Percentiles rank a stretch among this genome's conserved stretches.
Conservation (phyloP, 1,140 invertebrate species). For the Zaprionus tsacasi region DNA sequence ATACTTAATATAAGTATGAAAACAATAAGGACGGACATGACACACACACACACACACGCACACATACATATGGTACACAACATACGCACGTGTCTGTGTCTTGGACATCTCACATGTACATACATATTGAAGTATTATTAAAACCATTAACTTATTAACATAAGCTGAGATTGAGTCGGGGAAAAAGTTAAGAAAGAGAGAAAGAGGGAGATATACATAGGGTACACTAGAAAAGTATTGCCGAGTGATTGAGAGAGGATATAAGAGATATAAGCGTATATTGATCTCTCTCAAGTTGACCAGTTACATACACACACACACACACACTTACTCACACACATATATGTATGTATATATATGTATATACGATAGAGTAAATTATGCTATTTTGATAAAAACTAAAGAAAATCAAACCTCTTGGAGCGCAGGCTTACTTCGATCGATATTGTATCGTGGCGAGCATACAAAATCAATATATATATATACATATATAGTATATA, state of each 20-base stretch:
- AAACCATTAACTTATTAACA: slow-evolving; percentile 43
- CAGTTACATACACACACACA: slow-evolving; percentile 25
- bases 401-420: slow-evolving; percentile 12
- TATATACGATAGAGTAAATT: slow-evolving; percentile 45
- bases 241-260: slow-evolving; percentile 17
- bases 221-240: slow-evolving; percentile 46
- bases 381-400: slow-evolving; percentile 40
- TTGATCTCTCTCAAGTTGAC: slow-evolving; percentile 20
- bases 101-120: slow-evolving; percentile 61
- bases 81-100: slow-evolving; percentile 39
- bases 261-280: background rate
- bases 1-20: slow-evolving; percentile 10
- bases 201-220: background rate
- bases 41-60: slow-evolving; percentile 10
- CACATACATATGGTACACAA: slow-evolving; percentile 12
- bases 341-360: slow-evolving; percentile 52
- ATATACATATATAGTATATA: slow-evolving; percentile 6
- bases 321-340: slow-evolving; percentile 16
- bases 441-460: slow-evolving; percentile 6
- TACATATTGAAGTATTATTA: slow-evolving; percentile 77
- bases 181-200: slow-evolving; percentile 8
- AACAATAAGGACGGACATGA: slow-evolving; percentile 11
- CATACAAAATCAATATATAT: slow-evolving; percentile 24
- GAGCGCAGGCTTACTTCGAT: slow-evolving; percentile 12
- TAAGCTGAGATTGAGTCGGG: slow-evolving; percentile 21